These are phyloP conservation scores for Brachionus asplanchnoidis DNA, from an alignment of 1,140 invertebrate genomes.

Conservation along the genomic window DNA sequence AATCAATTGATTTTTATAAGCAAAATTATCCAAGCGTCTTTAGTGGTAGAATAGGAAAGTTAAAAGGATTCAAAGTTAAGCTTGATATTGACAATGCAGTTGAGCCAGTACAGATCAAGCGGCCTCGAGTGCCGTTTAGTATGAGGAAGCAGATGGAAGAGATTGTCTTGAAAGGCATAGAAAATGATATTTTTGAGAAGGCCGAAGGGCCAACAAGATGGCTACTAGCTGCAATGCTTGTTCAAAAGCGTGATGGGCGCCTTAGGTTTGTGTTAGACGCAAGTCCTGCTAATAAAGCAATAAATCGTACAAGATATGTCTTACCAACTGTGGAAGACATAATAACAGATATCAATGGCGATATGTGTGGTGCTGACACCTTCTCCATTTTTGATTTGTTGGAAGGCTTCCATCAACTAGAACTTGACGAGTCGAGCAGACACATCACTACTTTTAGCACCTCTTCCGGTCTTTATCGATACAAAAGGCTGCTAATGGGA, in stretches of 20 bases:
- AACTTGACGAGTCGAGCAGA: conserved; percentile 42
- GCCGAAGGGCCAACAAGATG: conserved; percentile 40
- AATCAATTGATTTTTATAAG: conserved; percentile 9
- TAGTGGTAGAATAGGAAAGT: not conserved
- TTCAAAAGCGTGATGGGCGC: conserved; percentile 29
- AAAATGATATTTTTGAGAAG: conserved; percentile 13
- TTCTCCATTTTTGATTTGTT: conserved; percentile 59
- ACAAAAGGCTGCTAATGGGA: conserved; percentile 45
- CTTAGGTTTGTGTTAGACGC: conserved; percentile 37
- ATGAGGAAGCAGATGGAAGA: not conserved
- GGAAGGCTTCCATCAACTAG: conserved; percentile 51
- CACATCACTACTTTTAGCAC: conserved; percentile 45
- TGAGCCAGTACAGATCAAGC: not conserved
- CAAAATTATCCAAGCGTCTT: not conserved
- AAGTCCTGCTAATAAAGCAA: conserved; percentile 34
- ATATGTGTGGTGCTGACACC: conserved; percentile 52
- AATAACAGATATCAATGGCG: not conserved
- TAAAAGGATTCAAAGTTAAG: conserved; percentile 12
- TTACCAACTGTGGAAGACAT: conserved; percentile 44
- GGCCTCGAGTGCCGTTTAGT: not conserved
- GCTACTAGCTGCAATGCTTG: conserved; percentile 29
- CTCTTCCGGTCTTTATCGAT: conserved; percentile 45
- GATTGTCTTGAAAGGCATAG: not conserved
- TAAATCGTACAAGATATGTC: conserved; percentile 1
- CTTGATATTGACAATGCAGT: not conserved